These are phyloP conservation scores for Oncorhynchus clarkii DNA, from an alignment of 2,113 vertebrate species.

Conservation along the genomic window DNA sequence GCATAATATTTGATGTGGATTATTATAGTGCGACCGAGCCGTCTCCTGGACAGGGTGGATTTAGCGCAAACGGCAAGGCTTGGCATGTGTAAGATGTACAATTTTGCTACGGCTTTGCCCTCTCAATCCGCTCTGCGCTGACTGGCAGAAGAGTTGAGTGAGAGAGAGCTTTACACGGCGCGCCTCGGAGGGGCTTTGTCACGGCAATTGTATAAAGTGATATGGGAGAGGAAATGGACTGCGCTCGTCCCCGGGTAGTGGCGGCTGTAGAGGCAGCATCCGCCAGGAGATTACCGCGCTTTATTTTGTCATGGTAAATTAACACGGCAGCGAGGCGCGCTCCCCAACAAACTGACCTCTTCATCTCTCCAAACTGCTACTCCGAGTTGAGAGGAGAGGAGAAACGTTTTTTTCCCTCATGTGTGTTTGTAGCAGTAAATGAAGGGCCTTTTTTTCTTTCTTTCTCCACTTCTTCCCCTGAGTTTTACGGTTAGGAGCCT, in stretches of 20 bases:
- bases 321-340: conserved; percentile 77
- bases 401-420: neutral
- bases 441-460: neutral
- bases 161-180: conserved; percentile 80
- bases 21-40: conserved; percentile 81
- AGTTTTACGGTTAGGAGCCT: conserved; percentile 47
- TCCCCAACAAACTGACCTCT: conserved; percentile 89
- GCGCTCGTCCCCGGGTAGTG: conserved; percentile 77
- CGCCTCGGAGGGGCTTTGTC: conserved; percentile 80
- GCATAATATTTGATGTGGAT: conserved; percentile 75
- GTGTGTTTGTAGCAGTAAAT: neutral
- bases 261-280: conserved; percentile 76
- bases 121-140: conserved; percentile 66
- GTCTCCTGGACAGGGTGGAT: conserved; percentile 64
- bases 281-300: conserved; percentile 84
- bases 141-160: conserved; percentile 74
- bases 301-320: conserved; percentile 98
- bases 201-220: conserved; percentile 87
- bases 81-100: conserved; percentile 71
- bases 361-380: conserved; percentile 77
- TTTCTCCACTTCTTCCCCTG: conserved; percentile 26
- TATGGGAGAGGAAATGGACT: conserved; percentile 82
- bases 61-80: conserved; percentile 39
- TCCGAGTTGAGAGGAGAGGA: conserved; percentile 71
- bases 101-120: conserved; percentile 64